Base-by-base conservation (phyloP, 1,140 invertebrate species). In the Leptonema lineaticorne region DNA sequence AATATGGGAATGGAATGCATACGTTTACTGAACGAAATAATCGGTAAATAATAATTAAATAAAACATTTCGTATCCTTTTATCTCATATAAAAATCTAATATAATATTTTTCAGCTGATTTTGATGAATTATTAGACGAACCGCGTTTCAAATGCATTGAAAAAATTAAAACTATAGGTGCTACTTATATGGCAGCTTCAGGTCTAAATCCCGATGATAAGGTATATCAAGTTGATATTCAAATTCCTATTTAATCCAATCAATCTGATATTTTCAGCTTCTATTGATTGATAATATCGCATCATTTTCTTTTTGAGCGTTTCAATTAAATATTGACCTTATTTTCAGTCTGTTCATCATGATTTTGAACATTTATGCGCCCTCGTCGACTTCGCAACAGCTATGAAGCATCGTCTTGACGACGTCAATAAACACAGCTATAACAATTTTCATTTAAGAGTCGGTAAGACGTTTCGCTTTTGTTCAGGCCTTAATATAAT, bases 81-180 rank as follows among this genome's bases (percentile, higher is more conserved):
- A 46, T 8, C 4, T 46, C 4, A 46, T 46, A 46, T 46, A 7
- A 46, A 46, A 46, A 46, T 22, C 8, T 16, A 29, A 30, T 16
- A 29, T 14, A n/a, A 22, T 59, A 16, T 1, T 50, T 83, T 81
- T 3, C 78, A 90, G 92, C 90, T 75, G 93, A 95, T 82, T 95
- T 97, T 82, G 95, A 97, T 79, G 91, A 96, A 81, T 80, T 97
- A 8, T 79, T 98, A 60, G 92, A 94, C 75, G 93, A 97, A 75
- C 87, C 90, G 24, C 85, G 92, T 14, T 99, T 98, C 77, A 88
- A 88, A 18, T 90, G 89, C 60, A 93, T 99, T 66, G 97, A 99
- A 80, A 99, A 99, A 85, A 98, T 99, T 48, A 99, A 99, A 82
- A 99, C 97, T 0, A 95, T 99, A 28, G 95, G 95, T 28, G 89